A percentile compares a stretch with the other conserved stretches of the same genome.
These are phyloP conservation scores for Phortica okadai DNA, from an alignment of 2,888 invertebrate genomes.

Conservation along the genomic window DNA sequence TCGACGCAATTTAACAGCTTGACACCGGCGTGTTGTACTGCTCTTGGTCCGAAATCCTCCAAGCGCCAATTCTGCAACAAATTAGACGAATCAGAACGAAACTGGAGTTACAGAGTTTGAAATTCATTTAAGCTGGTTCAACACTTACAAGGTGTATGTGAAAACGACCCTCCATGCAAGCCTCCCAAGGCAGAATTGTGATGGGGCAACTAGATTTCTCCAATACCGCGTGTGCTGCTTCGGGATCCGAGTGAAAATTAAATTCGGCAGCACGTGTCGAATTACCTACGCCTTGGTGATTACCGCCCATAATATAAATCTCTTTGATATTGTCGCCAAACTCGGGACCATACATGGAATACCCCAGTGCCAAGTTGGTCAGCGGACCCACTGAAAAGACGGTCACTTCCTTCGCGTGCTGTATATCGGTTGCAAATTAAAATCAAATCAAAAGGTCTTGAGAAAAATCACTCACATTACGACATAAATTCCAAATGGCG, in stretches of 20 bases:
- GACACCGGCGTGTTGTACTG: conserved; percentile 72
- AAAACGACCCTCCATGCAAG: conserved; percentile 77
- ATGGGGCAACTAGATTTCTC: conserved; percentile 79
- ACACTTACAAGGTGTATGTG: conserved; percentile 67
- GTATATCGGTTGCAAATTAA: conserved; percentile 29
- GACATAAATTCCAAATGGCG: conserved; percentile 80
- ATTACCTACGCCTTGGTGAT: conserved; percentile 81
- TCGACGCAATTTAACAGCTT: conserved; percentile 79
- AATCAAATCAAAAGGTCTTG: not conserved
- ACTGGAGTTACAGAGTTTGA: too few relatives aligned
- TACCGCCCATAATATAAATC: conserved; percentile 88
- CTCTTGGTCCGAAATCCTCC: conserved; percentile 74
- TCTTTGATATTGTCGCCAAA: conserved; percentile 82
- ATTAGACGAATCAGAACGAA: not conserved
- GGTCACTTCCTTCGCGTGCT: conserved; percentile 79
- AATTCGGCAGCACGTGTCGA: conserved; percentile 83
- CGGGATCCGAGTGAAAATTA: conserved; percentile 87
- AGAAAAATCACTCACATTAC: conserved; percentile 75
- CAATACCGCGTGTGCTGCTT: conserved; percentile 86
- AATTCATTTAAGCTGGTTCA: not conserved
- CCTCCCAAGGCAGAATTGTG: conserved; percentile 84
- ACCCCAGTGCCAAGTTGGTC: conserved; percentile 87
- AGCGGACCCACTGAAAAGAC: conserved; percentile 84
- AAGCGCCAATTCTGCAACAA: conserved; percentile 78
- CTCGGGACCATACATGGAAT: conserved; percentile 81